Evolutionary conservation across 2,113 vertebrate species (phyloP), one percentile per base, ranked within the genome.

Genomic region (Talpa occidentalis): DNA sequence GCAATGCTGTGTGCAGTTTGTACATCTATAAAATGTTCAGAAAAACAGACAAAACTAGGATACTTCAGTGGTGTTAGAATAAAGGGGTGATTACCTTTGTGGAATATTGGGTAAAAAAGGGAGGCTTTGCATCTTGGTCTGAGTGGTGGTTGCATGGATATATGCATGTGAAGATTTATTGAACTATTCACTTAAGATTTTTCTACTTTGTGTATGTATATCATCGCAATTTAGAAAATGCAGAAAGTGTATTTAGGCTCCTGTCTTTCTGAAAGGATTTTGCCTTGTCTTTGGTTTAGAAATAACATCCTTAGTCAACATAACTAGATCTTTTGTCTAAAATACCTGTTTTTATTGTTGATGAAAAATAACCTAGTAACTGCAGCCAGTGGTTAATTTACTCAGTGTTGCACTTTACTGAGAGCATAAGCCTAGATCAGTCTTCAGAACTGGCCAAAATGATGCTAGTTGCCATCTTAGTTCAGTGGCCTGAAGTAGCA

Each of bases 321-420:
- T 54, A 94, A 79, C 14, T 76, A 85, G 73, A 76, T 81, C 52
- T 16, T 93, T 94, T 90, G 26, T 85, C 78, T 81, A 44, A 92
- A 86, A 64, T 86, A 64, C 6, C 49, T 94, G 1, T 30, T 90
- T 89, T 94, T 80, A 93, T 22, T 67, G 8, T 56, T 87, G n/a
- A 80, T 83, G 89, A 28, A 93, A 93, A 80, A 80, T 88, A 74
- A 59, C 70, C 16, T 6, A 74, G 17, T 76, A 85, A n/a, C 40
- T 77, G 54, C 21, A 92, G 37, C 26, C 85, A 69, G 28, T 59
- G 22, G 60, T 49, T 77, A 40, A 42, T 93, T 83, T 67, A 56
- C 24, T 80, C 59, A 72, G 37, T 72, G 11, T 90, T 17, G 28
- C 66, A 72, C 12, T 54, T 79, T 80, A 22, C 10, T 56, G 22